These are phyloP conservation scores for Folsomia manolachei DNA, from an alignment of 2,888 invertebrate genomes.

Conservation along the genomic window DNA sequence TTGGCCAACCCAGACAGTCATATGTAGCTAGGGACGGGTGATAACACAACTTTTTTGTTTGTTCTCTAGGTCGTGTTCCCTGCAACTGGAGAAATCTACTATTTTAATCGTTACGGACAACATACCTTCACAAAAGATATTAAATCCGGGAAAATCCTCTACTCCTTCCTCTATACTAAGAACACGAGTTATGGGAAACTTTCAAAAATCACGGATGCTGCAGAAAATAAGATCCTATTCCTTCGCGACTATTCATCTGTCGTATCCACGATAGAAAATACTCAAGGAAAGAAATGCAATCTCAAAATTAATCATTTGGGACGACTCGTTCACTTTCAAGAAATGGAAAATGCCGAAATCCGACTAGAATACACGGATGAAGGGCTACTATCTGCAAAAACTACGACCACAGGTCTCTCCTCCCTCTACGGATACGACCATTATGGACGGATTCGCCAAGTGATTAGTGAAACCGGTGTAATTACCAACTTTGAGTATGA, in stretches of 20 bases:
- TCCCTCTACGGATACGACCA: conserved; percentile 60
- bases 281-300: conserved; percentile 88
- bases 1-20: too few relatives aligned
- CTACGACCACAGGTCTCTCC: conserved; percentile 50
- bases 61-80: conserved; percentile 92
- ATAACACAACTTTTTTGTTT: too few relatives aligned
- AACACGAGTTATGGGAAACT: conserved; percentile 93
- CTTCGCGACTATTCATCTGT: conserved; percentile 87
- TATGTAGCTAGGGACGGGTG: too few relatives aligned
- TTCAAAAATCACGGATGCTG: conserved; percentile 88
- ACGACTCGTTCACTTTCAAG: conserved; percentile 76
- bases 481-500: conserved; percentile 48
- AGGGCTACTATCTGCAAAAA: conserved; percentile 65
- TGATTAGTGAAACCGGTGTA: conserved; percentile 54
- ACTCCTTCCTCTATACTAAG: conserved; percentile 94
- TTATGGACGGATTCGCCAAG: conserved; percentile 58
- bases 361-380: conserved; percentile 84
- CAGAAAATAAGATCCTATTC: conserved; percentile 88
- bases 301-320: conserved; percentile 90
- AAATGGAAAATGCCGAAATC: conserved; percentile 83
- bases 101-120: conserved; percentile 92
- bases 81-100: conserved; percentile 88
- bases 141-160: conserved; percentile 89
- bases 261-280: conserved; percentile 88
- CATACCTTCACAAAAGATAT: conserved; percentile 92